Base-by-base conservation (phyloP, 2,797 vertebrate genomes). In the Chelon labrosus region DNA sequence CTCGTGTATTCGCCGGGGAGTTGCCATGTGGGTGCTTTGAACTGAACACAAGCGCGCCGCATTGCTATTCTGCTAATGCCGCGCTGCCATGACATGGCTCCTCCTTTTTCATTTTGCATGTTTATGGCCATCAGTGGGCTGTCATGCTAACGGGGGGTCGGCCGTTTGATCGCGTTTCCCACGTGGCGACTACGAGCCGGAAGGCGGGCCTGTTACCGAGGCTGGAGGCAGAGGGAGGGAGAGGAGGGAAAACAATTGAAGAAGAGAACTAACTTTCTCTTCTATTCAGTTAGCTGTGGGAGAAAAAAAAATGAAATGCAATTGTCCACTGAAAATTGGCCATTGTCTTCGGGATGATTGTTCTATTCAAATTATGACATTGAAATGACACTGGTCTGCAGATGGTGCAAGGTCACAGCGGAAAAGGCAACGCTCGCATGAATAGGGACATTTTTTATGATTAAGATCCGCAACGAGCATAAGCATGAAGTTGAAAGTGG, bases 331-430 rank as follows among this genome's bases (percentile, higher is more conserved):
- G 82, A 69, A 89, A 89, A 92, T 85, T 82, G 79, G 19, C 85
- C 74, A 91, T 90, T 92, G 91, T 92, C 81, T 91, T 75, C 65
- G 3, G 67, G 35, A 85, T 84, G 76, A 89, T 83, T 91, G 85
- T 83, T 83, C 88, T 55, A 78, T 89, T 91, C 77, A 90, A 85
- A 85, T 66, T 1, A 52, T 85, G 85, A 89, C 89, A 89, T 83
- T 87, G 82, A 72, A 83, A 73, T 19, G 64, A 79, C 81, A 77
- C 79, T 81, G 71, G 82, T 47, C 76, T 60, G 64, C 56, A 74
- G 71, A 41, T 11, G 1, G 41, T 14, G 5, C 82, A 86, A 93
- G 85, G 83, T 86, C 84, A 50, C 60, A 16, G 71, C 41, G 75
- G 75, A 82, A 84, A 75, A 75, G 54, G 55, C 37, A 10, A 1